Percentiles rank a stretch among this genome's conserved stretches.
Evolutionary conservation across 2,797 vertebrate species (phyloP).

Genomic region (Aythya fuligula): DNA sequence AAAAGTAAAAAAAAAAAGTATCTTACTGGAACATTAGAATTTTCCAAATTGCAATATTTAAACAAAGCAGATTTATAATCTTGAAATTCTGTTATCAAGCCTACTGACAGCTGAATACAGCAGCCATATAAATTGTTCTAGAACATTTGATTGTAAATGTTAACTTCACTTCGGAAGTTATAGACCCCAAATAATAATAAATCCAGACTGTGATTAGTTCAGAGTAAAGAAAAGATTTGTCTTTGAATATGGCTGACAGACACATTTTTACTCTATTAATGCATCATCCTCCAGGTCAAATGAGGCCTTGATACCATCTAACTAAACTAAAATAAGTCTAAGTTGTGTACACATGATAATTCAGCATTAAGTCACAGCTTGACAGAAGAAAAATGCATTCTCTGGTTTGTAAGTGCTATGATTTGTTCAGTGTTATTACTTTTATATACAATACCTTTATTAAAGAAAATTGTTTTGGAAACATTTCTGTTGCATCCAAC

Average conservation of each 20-base stretch:
- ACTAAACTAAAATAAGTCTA: background rate
- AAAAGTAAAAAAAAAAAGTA: background rate
- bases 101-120: background rate
- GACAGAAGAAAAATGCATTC: background rate
- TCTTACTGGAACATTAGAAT: background rate
- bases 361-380: background rate
- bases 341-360: background rate
- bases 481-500: conserved; percentile 25
- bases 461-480: conserved; percentile 64
- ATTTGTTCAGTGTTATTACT: background rate
- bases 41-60: background rate
- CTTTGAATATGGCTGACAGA: background rate
- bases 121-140: background rate
- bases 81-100: background rate
- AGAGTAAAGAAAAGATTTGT: background rate
- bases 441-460: conserved; percentile 53
- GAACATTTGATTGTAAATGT: background rate
- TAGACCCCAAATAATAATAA: background rate
- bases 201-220: background rate
- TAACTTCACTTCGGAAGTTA: background rate
- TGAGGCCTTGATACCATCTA: background rate
- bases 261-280: conserved; percentile 50
- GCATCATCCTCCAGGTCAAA: background rate
- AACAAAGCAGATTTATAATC: background rate
- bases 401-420: background rate